A percentile compares a stretch with the other conserved stretches of the same genome.
Conservation (phyloP, 2,888 invertebrate genomes). For the Ceraclea dissimilis region DNA sequence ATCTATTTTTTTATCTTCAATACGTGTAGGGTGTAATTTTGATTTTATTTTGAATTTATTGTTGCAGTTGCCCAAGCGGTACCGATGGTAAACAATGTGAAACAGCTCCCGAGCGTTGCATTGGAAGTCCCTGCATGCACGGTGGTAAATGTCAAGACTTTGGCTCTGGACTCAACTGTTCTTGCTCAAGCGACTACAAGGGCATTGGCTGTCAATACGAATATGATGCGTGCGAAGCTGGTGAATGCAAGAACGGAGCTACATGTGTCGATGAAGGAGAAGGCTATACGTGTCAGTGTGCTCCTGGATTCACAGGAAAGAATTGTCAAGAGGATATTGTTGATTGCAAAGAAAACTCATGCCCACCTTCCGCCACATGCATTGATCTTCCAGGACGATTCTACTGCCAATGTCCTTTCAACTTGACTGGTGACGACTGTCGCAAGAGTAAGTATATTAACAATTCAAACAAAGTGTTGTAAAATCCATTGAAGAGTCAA, state of each 20-base stretch:
- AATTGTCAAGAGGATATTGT: conserved; percentile 87
- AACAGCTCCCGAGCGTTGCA: conserved; percentile 90
- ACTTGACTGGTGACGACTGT: conserved; percentile 93
- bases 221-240: conserved; percentile 84
- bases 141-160: conserved; percentile 93
- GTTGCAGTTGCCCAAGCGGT: conserved; percentile 76
- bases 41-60: neutral
- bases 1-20: neutral
- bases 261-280: conserved; percentile 81
- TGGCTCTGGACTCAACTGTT: conserved; percentile 90
- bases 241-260: conserved; percentile 89
- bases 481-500: neutral
- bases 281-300: conserved; percentile 80
- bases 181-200: conserved; percentile 77
- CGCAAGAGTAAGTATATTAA: conserved; percentile 68
- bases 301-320: conserved; percentile 70
- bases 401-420: conserved; percentile 96
- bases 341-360: conserved; percentile 89
- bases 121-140: conserved; percentile 92
- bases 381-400: conserved; percentile 85
- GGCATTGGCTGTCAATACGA: conserved; percentile 92
- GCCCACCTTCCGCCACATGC: conserved; percentile 88
- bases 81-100: conserved; percentile 97
- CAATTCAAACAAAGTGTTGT: neutral
- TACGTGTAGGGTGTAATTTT: neutral